Conservation (phyloP, 2,113 vertebrate species). For the Mesembrinibis cayennensis region DNA sequence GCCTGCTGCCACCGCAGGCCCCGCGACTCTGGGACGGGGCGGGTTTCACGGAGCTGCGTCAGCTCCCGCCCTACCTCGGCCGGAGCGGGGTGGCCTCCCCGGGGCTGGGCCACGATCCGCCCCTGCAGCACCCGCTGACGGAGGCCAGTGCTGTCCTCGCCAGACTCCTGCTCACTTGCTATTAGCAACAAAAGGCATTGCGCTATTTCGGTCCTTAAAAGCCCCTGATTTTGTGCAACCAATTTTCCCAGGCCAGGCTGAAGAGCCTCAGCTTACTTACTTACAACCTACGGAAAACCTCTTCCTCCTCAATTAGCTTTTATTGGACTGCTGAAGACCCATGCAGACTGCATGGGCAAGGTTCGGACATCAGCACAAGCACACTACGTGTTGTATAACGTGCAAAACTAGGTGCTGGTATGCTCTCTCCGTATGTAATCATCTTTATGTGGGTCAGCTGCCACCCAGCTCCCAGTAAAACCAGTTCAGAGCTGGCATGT, state of each 20-base stretch:
- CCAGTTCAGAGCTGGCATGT: neutral
- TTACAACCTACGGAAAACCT: neutral
- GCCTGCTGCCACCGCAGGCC: neutral
- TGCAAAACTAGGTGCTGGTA: neutral
- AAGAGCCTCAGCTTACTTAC: neutral
- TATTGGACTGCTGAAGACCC: neutral
- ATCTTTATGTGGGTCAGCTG: neutral
- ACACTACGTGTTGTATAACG: neutral
- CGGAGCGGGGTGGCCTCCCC: accelerated
- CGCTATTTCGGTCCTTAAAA: neutral
- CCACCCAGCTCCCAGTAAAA: neutral
- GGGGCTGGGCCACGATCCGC: neutral
- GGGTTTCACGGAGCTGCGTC: neutral
- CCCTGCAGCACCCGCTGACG: neutral
- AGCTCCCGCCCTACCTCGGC: neutral
- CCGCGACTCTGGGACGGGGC: accelerated
- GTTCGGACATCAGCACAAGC: neutral
- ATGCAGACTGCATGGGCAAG: neutral
- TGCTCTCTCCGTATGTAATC: neutral
- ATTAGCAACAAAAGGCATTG: neutral
- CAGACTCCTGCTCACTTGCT: neutral
- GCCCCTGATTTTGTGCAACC: neutral
- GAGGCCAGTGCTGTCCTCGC: neutral
- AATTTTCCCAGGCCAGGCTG: neutral
- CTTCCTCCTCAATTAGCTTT: neutral